These are phyloP conservation scores for Ormyrus pomaceus DNA, from an alignment of 2,888 invertebrate genomes.

Conservation along the genomic window DNA sequence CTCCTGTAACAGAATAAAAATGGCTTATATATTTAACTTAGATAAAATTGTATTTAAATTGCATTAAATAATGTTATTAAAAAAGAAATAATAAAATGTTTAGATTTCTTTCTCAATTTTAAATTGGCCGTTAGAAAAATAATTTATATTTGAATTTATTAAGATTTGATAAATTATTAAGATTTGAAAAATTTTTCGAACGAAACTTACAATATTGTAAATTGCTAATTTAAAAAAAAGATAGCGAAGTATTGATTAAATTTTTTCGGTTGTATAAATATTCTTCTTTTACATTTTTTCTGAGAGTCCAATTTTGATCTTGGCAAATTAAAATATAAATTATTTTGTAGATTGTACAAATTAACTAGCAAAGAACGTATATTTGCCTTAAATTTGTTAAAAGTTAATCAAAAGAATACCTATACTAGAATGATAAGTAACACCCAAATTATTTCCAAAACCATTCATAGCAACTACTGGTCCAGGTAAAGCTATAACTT, in stretches of 20 bases:
- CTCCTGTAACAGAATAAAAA: conserved; percentile 64
- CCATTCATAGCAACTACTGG: conserved; percentile 83
- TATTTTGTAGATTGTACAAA: neutral
- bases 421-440: conserved; percentile 82
- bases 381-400: too few species aligned
- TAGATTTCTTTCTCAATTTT: conserved; percentile 7
- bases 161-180: too few species aligned
- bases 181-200: too few species aligned
- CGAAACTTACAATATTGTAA: too few species aligned
- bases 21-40: conserved; percentile 1
- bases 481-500: conserved; percentile 85
- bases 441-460: conserved; percentile 79
- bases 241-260: too few species aligned
- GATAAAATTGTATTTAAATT: neutral
- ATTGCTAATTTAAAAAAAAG: too few species aligned
- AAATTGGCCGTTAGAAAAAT: neutral
- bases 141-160: neutral
- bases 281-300: too few species aligned
- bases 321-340: neutral
- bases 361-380: too few species aligned
- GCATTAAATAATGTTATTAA: too few species aligned
- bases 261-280: neutral
- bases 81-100: too few species aligned
- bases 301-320: too few species aligned
- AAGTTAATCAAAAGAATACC: conserved; percentile 67